phyloP scores from a whole-genome alignment of 2,113 vertebrate species.

The Mola mola region DNA sequence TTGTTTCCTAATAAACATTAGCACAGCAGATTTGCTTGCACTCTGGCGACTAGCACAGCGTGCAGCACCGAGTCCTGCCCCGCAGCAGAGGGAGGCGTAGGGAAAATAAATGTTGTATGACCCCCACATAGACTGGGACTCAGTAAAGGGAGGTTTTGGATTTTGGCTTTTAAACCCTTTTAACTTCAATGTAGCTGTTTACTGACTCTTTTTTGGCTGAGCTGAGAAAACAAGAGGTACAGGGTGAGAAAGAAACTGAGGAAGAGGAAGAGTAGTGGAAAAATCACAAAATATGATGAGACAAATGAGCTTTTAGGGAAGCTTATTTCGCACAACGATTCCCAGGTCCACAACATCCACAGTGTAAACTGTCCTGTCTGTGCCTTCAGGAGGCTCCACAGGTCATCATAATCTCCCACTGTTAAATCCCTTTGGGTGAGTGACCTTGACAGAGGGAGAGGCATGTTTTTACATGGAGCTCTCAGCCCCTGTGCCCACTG shows the following conservation, averaged over 20 bases:
- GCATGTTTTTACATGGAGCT: too few relatives aligned
- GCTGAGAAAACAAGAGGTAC: too few relatives aligned
- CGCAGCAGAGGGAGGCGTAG: not conserved
- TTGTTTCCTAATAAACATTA: conserved; percentile 30
- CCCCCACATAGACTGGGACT: not conserved
- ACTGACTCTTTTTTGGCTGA: too few relatives aligned
- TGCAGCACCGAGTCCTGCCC: not conserved
- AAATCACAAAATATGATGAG: too few relatives aligned
- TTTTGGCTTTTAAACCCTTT: not conserved
- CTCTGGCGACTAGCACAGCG: conserved; percentile 1
- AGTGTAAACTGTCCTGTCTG: conserved; percentile 8
- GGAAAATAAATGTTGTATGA: conserved; percentile 1
- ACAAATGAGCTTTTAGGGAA: too few relatives aligned
- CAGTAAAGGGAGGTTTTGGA: conserved; percentile 6
- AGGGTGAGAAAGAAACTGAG: too few relatives aligned
- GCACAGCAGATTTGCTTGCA: conserved; percentile 17
- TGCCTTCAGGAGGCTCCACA: not conserved
- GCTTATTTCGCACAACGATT: too few relatives aligned
- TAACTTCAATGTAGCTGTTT: conserved; percentile 5
- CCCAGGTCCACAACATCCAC: too few relatives aligned
- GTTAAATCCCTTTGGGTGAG: conserved; percentile 33
- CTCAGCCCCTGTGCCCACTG: too few relatives aligned
- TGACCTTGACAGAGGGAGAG: conserved; percentile 32
- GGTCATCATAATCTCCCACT: conserved; percentile 14
- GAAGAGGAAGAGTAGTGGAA: too few relatives aligned